Evolutionary conservation across 2,113 vertebrate genomes (phyloP).

Genomic region (Forbesichthys papilliferus): DNA sequence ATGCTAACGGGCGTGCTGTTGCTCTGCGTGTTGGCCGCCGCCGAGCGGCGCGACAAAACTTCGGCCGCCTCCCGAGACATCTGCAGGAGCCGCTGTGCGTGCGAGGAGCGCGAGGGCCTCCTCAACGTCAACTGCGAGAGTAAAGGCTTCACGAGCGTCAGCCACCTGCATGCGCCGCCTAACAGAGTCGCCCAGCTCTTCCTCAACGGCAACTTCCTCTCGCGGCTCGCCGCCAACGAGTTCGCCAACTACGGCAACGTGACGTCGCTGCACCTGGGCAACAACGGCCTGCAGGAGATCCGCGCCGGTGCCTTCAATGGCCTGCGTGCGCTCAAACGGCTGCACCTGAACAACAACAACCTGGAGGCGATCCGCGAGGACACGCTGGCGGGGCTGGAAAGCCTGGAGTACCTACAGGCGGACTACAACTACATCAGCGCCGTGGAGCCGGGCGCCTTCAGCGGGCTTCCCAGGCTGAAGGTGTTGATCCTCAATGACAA

Average conservation of each 20-base stretch:
- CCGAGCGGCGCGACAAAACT: constrained; percentile 93
- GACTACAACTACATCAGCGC: constrained; percentile 98
- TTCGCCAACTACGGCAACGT: constrained; percentile 95
- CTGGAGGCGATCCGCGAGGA: constrained; percentile 93
- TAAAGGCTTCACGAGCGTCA: constrained; percentile 94
- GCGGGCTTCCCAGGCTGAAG: constrained; percentile 95
- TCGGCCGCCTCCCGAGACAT: constrained; percentile 89
- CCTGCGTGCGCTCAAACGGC: constrained; percentile 89
- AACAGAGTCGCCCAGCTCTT: constrained; percentile 96
- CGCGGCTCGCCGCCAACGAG: constrained; percentile 88
- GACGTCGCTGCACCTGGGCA: constrained; percentile 92
- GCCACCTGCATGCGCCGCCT: constrained; percentile 87
- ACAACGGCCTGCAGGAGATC: constrained; percentile 97
- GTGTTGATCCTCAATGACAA: constrained; percentile 99
- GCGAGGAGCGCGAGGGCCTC: constrained; percentile 94
- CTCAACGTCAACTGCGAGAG: constrained; percentile 97
- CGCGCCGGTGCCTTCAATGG: constrained; percentile 88
- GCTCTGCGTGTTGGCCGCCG: constrained; percentile 90
- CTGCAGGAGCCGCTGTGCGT: constrained; percentile 93
- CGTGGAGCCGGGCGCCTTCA: constrained; percentile 92
- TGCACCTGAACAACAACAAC: constrained; percentile 98
- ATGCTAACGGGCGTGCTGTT: constrained; percentile 95
- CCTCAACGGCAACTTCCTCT: constrained; percentile 94
- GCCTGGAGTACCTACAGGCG: constrained; percentile 95
- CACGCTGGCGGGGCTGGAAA: constrained; percentile 91